Base-by-base conservation (phyloP, 2,113 vertebrate genomes). In the Silurus glanis region DNA sequence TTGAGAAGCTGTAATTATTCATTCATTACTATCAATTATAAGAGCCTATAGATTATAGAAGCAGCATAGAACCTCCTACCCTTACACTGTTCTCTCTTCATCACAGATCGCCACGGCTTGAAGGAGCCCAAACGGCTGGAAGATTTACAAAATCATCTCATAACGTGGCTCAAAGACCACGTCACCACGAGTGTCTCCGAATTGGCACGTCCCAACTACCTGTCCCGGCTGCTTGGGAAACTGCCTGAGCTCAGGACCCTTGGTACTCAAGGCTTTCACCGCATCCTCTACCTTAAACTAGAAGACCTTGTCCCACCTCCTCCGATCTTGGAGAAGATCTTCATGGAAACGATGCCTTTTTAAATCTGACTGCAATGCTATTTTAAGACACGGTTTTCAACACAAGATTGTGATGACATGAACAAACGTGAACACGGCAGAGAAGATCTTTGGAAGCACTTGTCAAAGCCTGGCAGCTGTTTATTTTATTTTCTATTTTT, bases 271-370 rank as follows among this genome's bases (percentile, higher is more conserved):
- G 98, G 98, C 86, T 95, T 97, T 16, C 98, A 99, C 91, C 97
- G 97, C 59, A 98, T 99, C 91, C 97, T 99, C 92, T 99, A 98
- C 94, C 96, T 99, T 88, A 99, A 99, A 92, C 92, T 99, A 85
- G 97, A 97, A 91, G 96, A 98, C 87, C 87, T 99, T 72, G 97
- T 99, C 88, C 96, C 97, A 0, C 97, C 97, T 0, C 98, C 98
- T 0, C 97, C 96, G 3, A 97, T 99, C 0, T 95, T 99, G 0
- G 97, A 99, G 76, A 98, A 98, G 93, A 97, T 99, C 89, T 97
- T 98, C 90, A 96, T 98, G 97, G 97, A 99, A 90, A 96, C 96
- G 0, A 92, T 98, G 93, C 96, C 97, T 56, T 99, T 99, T 94
- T 99, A 94, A 98, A 83, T 37, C 51, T 21, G 64, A 19, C 12